Percentiles rank a stretch among this genome's conserved stretches.
Evolutionary conservation across 2,797 vertebrate genomes (phyloP).

Genomic region (Antrozous pallidus): DNA sequence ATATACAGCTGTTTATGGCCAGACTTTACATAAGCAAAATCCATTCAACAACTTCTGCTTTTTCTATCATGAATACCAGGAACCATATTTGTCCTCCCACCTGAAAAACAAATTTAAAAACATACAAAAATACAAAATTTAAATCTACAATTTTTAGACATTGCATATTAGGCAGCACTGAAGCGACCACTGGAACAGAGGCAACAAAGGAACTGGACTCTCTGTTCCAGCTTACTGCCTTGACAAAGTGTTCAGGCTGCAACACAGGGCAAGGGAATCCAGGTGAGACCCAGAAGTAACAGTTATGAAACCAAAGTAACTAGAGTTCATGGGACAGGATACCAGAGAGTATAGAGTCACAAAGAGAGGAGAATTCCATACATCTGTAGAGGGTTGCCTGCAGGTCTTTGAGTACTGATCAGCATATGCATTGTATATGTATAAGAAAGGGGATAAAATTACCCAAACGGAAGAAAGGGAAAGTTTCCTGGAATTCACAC

Average conservation of each 20-base stretch:
- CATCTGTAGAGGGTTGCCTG: not conserved
- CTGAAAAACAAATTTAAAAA: not conserved
- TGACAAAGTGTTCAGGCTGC: not conserved
- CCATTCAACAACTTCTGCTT: not conserved
- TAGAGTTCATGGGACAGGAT: not conserved
- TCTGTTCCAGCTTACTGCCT: not conserved
- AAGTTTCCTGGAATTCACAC: not conserved
- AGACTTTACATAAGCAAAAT: slow-evolving; percentile 15
- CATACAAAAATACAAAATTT: not conserved
- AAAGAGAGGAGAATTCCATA: not conserved
- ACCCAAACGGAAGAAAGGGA: not conserved
- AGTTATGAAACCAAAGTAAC: not conserved
- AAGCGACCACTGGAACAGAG: not conserved
- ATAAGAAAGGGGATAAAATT: not conserved
- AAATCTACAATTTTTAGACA: not conserved
- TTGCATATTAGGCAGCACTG: not conserved
- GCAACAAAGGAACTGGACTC: not conserved
- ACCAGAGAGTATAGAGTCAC: too few relatives aligned
- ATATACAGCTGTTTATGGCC: not conserved
- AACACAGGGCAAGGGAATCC: not conserved
- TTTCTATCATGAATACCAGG: not conserved
- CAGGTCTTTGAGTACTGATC: not conserved
- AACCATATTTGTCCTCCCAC: not conserved
- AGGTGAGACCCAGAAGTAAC: not conserved
- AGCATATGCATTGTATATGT: not conserved